Base-by-base conservation (phyloP, 2,113 vertebrate species). In the Prinia subflava region DNA sequence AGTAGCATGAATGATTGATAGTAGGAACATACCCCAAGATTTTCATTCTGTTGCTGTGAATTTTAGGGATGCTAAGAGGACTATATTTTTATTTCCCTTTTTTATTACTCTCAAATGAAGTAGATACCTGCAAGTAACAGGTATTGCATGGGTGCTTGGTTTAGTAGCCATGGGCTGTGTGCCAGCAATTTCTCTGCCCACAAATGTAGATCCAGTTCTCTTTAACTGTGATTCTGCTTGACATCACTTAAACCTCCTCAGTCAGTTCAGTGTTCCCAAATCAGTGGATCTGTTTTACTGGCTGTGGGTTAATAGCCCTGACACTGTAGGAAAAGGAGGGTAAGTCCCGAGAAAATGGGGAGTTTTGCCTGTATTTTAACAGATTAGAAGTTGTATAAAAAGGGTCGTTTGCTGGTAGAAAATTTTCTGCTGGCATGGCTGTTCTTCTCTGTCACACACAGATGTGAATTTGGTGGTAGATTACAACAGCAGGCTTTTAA, bases 1-100 rank as follows among this genome's bases (percentile, higher is more conserved):
- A 96, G 84, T 59, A 93, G 84, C 62, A 13, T 87, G 89, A 95
- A 91, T 91, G 83, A 97, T 92, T 90, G 83, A 83, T 85, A 90
- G 42, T 37, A 92, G 83, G 44, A 89, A 89, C 50, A 53, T 65
- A 96, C 93, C 74, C 81, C 62, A 52, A 68, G 83, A 75, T 86
- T 94, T 95, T 82, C 39, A 10, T 81, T 88, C 60, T 60, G 60
- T 53, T 80, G 35, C 81, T 89, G 65, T 89, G 83, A 95, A 82
- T 94, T 93, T 88, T 78, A 75, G 69, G 41, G 69, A 42, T 77
- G 68, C 47, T 92, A 90, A 93, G 42, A 59, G 22, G 71, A 44
- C 79, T 79, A 5, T 35, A 52, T 22, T 83, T 90, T 83, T 44
- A 23, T 16, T 89, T 71, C 28, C 30, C 21, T 71, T 50, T 79